A percentile compares a stretch with the other conserved stretches of the same genome.
phyloP scores from a whole-genome alignment of 2,113 vertebrate species.

The Pholis gunnellus region DNA sequence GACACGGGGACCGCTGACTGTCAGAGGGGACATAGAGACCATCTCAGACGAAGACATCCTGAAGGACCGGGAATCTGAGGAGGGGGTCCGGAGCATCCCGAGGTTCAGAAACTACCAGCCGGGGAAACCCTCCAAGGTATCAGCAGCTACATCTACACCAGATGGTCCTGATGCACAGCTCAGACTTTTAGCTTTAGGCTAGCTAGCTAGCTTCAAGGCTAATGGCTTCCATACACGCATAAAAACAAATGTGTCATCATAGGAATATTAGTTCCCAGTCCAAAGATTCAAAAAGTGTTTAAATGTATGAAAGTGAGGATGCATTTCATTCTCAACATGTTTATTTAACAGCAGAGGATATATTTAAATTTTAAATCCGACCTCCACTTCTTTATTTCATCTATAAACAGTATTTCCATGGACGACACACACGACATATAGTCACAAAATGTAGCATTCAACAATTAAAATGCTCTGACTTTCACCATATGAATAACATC shows the following conservation, averaged over 20 bases:
- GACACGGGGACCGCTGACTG: slow-evolving; percentile 63
- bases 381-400: no score
- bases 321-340: neutral
- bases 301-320: no score
- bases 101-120: slow-evolving; percentile 90
- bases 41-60: slow-evolving; percentile 90
- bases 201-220: no score
- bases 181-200: no score
- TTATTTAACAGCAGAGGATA: neutral
- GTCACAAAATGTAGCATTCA: no score
- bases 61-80: slow-evolving; percentile 87
- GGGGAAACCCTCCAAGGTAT: slow-evolving; percentile 90
- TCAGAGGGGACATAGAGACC: slow-evolving; percentile 86
- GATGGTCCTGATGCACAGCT: no score
- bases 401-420: no score
- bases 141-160: neutral
- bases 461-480: no score
- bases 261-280: neutral
- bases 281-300: no score
- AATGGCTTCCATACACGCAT: neutral
- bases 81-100: slow-evolving; percentile 87
- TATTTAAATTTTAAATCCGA: neutral
- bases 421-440: no score
- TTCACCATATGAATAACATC: no score
- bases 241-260: no score